phyloP scores from a whole-genome alignment of 2,888 invertebrate genomes.

The Clanis bilineata region DNA sequence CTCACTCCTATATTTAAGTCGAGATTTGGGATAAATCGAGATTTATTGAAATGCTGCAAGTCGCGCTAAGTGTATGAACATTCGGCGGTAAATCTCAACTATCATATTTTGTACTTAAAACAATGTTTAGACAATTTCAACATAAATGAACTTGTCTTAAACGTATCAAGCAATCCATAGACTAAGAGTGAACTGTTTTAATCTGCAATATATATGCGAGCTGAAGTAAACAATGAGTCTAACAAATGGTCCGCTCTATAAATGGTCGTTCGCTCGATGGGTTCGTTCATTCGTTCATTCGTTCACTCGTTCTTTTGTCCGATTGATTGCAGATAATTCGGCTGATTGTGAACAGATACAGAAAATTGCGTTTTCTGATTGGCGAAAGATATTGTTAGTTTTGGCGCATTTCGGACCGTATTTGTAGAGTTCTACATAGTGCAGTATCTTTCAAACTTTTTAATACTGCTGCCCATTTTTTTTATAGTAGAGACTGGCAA shows the following conservation, averaged over 20 bases:
- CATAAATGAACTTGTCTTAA: neutral
- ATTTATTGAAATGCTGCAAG: too few species aligned
- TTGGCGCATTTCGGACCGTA: neutral
- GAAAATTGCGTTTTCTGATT: constrained; percentile 51
- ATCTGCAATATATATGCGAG: constrained; percentile 3
- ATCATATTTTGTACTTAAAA: neutral
- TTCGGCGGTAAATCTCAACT: too few species aligned
- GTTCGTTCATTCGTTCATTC: constrained; percentile 59
- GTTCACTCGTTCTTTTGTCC: constrained; percentile 66
- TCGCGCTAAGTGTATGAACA: too few species aligned
- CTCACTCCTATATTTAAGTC: too few species aligned
- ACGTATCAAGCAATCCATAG: neutral
- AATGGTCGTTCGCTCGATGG: constrained; percentile 52
- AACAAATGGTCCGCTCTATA: constrained; percentile 67
- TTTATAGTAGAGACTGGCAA: too few species aligned
- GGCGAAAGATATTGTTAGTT: neutral
- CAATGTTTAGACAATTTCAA: neutral
- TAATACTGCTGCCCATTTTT: too few species aligned
- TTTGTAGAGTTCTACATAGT: too few species aligned
- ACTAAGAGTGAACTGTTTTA: neutral
- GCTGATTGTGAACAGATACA: constrained; percentile 50
- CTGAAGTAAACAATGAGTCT: constrained; percentile 23
- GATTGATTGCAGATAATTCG: constrained; percentile 75
- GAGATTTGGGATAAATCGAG: too few species aligned
- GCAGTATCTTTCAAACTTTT: too few species aligned